Evolutionary conservation across 1,140 invertebrate genomes (phyloP).

Genomic region (Drosophila oshimai): DNA sequence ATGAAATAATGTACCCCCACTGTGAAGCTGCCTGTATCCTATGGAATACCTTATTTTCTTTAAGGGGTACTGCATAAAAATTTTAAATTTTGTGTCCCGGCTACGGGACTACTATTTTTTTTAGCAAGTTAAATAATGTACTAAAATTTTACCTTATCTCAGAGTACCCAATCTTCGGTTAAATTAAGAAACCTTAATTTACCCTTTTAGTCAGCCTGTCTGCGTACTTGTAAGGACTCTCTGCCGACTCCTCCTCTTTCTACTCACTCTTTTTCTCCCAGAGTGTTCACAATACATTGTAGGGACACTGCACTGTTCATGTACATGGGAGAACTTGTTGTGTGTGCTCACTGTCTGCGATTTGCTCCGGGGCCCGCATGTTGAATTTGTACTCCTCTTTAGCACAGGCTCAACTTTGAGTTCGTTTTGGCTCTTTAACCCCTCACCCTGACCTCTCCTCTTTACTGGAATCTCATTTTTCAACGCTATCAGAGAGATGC

Average conservation of each 20-base stretch:
- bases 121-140: too few relatives aligned
- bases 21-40: background rate
- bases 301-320: conserved; percentile 66
- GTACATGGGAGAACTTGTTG: conserved; percentile 8
- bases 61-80: too few relatives aligned
- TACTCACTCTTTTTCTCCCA: background rate
- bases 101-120: too few relatives aligned
- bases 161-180: conserved; percentile 10
- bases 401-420: conserved; percentile 8
- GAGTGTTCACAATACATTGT: conserved; percentile 45
- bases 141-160: background rate
- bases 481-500: conserved; percentile 48
- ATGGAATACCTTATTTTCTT: background rate
- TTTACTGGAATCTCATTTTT: conserved; percentile 65
- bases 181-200: background rate
- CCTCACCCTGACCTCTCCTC: conserved; percentile 17
- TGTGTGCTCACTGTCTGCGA: conserved; percentile 40
- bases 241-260: background rate
- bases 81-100: too few relatives aligned
- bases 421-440: conserved; percentile 20
- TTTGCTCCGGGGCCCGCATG: conserved; percentile 57
- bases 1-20: conserved; percentile 63
- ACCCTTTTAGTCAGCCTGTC: conserved; percentile 2
- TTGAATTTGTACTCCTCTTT: conserved; percentile 24
- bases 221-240: conserved; percentile 71